Percentiles rank a stretch among this genome's conserved stretches.
Conservation (phyloP, 2,888 invertebrate genomes). For the Mimas tiliae region DNA sequence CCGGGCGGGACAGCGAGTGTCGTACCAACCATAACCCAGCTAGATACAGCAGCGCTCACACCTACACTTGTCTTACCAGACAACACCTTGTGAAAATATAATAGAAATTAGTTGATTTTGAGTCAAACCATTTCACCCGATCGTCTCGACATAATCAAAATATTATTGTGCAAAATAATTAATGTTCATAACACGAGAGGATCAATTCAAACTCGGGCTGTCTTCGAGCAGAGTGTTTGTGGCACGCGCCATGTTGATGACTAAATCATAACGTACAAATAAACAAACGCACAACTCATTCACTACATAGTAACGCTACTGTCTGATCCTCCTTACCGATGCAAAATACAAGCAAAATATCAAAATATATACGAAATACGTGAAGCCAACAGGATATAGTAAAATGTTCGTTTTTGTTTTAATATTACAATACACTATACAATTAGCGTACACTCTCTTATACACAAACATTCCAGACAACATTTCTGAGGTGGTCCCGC, state of each 20-base stretch:
- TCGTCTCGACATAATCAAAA: slow-evolving; percentile 57
- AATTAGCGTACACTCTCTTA: slow-evolving; percentile 72
- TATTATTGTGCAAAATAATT: slow-evolving; percentile 58
- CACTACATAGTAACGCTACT: slow-evolving; percentile 67
- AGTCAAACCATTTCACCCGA: slow-evolving; percentile 75
- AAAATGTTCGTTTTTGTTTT: slow-evolving; percentile 35
- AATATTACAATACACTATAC: slow-evolving; percentile 40
- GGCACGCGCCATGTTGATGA: slow-evolving; percentile 68
- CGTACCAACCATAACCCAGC: slow-evolving; percentile 78
- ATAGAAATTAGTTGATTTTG: slow-evolving; percentile 83
- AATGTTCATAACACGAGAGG: slow-evolving; percentile 66
- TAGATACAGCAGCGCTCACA: slow-evolving; percentile 79
- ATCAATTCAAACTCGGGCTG: slow-evolving; percentile 71
- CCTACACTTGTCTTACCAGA: slow-evolving; percentile 83
- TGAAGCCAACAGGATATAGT: slow-evolving; percentile 72
- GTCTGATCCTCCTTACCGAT: slow-evolving; percentile 72
- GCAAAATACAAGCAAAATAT: slow-evolving; percentile 47
- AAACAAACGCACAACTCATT: slow-evolving; percentile 69
- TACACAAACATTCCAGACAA: slow-evolving; percentile 62
- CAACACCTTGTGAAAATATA: slow-evolving; percentile 85
- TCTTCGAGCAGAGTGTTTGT: slow-evolving; percentile 63
- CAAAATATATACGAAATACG: slow-evolving; percentile 36
- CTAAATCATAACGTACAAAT: slow-evolving; percentile 60
- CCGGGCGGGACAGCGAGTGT: slow-evolving; percentile 68
- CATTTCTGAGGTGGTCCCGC: slow-evolving; percentile 38